phyloP scores from a whole-genome alignment of 2,113 vertebrate genomes.

The Pterocles orientalis region DNA sequence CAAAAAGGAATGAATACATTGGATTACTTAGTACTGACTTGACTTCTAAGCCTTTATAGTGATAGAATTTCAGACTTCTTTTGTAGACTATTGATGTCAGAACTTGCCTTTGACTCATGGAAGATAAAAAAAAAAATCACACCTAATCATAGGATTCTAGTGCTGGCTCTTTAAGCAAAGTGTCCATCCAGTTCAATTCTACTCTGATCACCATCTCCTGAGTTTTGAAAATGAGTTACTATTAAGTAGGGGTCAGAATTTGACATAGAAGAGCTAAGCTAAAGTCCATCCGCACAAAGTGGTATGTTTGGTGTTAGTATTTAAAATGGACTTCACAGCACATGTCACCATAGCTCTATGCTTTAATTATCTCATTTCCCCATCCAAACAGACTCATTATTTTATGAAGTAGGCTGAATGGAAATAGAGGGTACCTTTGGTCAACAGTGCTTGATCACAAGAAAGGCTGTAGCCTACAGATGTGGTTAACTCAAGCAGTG shows the following conservation, averaged over 20 bases:
- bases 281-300: neutral
- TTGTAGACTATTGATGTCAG: neutral
- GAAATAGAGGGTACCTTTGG: neutral
- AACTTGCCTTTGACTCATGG: neutral
- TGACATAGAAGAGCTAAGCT: neutral
- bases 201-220: neutral
- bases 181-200: neutral
- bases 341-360: neutral
- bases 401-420: neutral
- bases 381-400: neutral
- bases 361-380: neutral
- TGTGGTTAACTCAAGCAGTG: neutral
- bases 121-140: neutral
- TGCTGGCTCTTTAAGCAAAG: neutral
- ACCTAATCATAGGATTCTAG: neutral
- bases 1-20: constrained; percentile 48
- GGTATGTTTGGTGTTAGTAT: neutral
- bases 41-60: constrained; percentile 30
- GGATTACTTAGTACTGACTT: constrained; percentile 40
- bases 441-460: neutral
- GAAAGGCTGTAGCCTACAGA: neutral
- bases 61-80: constrained; percentile 21
- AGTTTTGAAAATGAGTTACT: neutral
- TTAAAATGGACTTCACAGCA: neutral
- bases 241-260: neutral